Base-by-base conservation (phyloP, 2,113 vertebrate genomes). In the Leiothrix lutea region DNA sequence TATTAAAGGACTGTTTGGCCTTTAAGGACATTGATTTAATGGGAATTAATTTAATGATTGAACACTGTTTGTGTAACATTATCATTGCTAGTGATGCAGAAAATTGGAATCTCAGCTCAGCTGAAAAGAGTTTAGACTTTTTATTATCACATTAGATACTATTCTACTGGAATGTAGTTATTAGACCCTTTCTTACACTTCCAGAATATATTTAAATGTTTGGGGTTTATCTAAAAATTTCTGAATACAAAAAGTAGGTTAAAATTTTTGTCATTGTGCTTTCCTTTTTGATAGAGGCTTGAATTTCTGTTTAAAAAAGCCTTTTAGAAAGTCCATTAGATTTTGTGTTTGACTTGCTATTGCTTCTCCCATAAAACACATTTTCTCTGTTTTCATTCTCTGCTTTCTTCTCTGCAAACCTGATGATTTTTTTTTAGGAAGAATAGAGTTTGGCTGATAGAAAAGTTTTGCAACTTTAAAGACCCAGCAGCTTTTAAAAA, bases 1-100 rank as follows among this genome's bases (percentile, higher is more conserved):
- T 97, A 95, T 90, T 96, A 93, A 97, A 96, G 71, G 65, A 84
- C 83, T 95, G 60, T 94, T 95, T 97, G 96, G 95, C 94, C 95
- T 97, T 97, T 96, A 95, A 97, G 95, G 91, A 97, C 96, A 95
- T 95, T 97, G 96, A 96, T 97, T 96, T 97, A 97, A 97, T 96
- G 78, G 60, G 71, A 97, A 97, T 97, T 97, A 97, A 97, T 97
- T 95, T 97, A 94, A 97, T 96, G 94, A 97, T 94, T 96, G 96
- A 97, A 80, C 72, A 87, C 75, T 94, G 92, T 97, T 98, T 97
- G 88, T 92, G 78, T 94, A 97, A 95, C 77, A 91, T 97, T 96
- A 94, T 94, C 94, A 94, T 93, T 90, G 88, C 93, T 94, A 97
- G 88, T 82, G 94, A 96, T 97, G 97, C 96, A 95, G 95, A 97